Evolutionary conservation across 2,797 vertebrate species (phyloP).

Genomic region (Adrianichthys oophorus): DNA sequence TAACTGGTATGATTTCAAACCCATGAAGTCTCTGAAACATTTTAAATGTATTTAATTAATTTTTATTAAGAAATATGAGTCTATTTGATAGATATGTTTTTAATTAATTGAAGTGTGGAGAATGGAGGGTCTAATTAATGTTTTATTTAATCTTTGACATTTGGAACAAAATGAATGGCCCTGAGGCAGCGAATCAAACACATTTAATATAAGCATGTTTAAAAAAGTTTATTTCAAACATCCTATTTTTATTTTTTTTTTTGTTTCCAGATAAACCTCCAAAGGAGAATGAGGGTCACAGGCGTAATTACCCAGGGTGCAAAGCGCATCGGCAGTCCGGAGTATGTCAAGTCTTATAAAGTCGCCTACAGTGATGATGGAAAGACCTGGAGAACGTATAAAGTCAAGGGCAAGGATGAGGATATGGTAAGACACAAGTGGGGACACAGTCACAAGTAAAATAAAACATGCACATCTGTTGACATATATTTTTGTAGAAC

Average conservation of each 20-base stretch:
- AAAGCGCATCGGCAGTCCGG: slow-evolving; percentile 96
- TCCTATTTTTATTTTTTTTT: slow-evolving; percentile 21
- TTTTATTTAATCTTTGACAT: slow-evolving; percentile 54
- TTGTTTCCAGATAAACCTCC: slow-evolving; percentile 90
- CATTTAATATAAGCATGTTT: background rate
- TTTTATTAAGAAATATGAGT: too few species aligned
- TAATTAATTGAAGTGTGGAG: slow-evolving; percentile 48
- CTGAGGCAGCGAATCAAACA: slow-evolving; percentile 51
- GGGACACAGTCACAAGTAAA: slow-evolving; percentile 6
- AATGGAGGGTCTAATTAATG: slow-evolving; percentile 61
- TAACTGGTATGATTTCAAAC: too few species aligned
- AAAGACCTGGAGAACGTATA: slow-evolving; percentile 93
- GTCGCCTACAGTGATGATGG: slow-evolving; percentile 95
- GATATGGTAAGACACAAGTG: slow-evolving; percentile 87
- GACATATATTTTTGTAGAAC: slow-evolving; percentile 9
- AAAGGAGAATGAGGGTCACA: slow-evolving; percentile 96
- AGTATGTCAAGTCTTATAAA: slow-evolving; percentile 99
- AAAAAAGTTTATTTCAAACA: slow-evolving; percentile 19
- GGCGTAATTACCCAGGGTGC: slow-evolving; percentile 98
- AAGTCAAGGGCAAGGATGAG: slow-evolving; percentile 92
- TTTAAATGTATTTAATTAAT: too few species aligned
- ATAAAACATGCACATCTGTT: slow-evolving; percentile 1
- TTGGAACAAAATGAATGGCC: slow-evolving; percentile 66
- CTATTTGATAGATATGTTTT: too few species aligned
- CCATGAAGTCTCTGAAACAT: too few species aligned